Conservation (phyloP, 2,888 invertebrate species). For the Acanthosepion esculentum region DNA sequence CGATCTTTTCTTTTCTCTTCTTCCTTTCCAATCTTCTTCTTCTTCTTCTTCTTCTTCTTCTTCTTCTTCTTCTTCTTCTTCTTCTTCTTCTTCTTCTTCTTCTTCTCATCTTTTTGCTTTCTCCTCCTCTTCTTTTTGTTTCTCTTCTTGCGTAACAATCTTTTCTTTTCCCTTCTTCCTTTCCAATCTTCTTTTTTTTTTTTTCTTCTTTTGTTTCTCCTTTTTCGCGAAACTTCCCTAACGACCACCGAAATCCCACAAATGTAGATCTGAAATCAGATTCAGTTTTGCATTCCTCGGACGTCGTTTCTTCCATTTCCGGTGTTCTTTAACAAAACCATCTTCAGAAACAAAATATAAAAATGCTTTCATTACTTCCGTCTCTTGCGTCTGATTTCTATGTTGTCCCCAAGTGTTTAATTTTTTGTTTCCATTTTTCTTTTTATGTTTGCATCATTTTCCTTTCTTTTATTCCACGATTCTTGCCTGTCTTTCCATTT, state of each 20-base stretch:
- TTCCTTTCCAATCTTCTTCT: no score
- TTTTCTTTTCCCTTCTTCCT: no score
- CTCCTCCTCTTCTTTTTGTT: no score
- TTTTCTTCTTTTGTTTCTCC: neutral
- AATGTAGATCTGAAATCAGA: conserved; percentile 33
- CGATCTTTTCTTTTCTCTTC: no score
- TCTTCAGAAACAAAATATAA: neutral
- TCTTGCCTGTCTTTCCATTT: neutral
- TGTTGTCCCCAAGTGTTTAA: neutral
- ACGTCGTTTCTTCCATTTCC: conserved; percentile 33
- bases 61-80: neutral
- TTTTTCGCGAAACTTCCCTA: neutral
- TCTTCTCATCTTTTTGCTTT: neutral
- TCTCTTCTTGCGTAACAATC: no score
- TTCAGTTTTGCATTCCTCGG: conserved; percentile 20
- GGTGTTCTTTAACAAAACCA: neutral
- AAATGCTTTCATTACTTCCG: neutral
- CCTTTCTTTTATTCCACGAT: neutral
- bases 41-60: neutral
- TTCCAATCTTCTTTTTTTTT: no score
- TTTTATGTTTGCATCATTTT: neutral
- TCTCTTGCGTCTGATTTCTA: conserved; percentile 17
- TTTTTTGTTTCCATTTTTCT: neutral
- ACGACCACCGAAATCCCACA: conserved; percentile 1
- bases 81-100: neutral